A percentile compares a stretch with the other conserved stretches of the same genome.
Conservation (phyloP, 2,888 invertebrate genomes). For the Mythimna loreyi region DNA sequence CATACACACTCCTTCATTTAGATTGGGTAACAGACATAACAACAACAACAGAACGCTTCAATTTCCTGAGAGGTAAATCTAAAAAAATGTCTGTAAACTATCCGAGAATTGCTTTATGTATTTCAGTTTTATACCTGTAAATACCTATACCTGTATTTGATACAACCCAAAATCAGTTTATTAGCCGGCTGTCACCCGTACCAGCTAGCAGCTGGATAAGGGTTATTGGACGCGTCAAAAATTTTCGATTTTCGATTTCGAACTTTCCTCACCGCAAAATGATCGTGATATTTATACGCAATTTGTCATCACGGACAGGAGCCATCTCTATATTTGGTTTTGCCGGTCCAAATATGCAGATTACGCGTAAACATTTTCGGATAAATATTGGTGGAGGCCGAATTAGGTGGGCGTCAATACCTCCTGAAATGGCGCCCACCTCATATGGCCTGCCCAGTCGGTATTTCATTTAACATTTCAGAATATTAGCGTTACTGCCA, state of each 20-base stretch:
- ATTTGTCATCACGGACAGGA: conserved; percentile 18
- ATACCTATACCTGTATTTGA: too few species aligned
- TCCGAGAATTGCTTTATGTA: background rate
- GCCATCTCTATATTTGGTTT: conserved; percentile 10
- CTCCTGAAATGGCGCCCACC: too few species aligned
- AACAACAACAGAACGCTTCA: too few species aligned
- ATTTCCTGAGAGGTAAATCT: too few species aligned
- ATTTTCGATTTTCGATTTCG: conserved; percentile 24
- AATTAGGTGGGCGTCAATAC: conserved; percentile 19
- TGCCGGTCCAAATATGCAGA: conserved; percentile 36
- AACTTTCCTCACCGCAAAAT: conserved; percentile 3
- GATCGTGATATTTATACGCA: conserved; percentile 32
- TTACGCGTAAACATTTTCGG: conserved; percentile 36
- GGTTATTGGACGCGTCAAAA: conserved; percentile 12
- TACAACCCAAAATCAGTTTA: background rate
- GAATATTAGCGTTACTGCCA: background rate
- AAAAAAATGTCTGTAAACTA: background rate
- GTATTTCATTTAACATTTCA: conserved; percentile 5
- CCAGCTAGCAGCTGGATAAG: background rate
- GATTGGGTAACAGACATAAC: too few species aligned
- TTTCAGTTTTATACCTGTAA: background rate
- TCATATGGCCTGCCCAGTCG: background rate
- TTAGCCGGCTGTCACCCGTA: background rate
- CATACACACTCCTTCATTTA: too few species aligned
- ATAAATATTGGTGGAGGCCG: conserved; percentile 37